Evolutionary conservation across 2,797 vertebrate species (phyloP).

Genomic region (Cynodonichthys magdalenae): DNA sequence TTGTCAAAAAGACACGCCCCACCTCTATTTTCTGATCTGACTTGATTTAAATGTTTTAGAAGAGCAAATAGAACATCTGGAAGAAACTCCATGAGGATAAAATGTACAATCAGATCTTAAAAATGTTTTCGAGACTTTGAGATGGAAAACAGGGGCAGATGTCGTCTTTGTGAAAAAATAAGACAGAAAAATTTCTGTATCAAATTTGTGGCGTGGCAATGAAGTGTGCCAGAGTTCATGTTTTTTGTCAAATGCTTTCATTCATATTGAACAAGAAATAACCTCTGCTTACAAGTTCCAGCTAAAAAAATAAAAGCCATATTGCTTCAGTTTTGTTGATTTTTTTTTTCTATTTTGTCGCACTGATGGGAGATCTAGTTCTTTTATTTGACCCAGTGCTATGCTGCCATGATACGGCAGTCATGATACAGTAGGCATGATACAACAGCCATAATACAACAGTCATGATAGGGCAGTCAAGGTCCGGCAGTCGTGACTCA

Average conservation of each 20-base stretch:
- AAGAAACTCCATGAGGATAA: slow-evolving; percentile 18
- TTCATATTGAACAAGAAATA: not conserved
- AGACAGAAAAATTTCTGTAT: slow-evolving; percentile 23
- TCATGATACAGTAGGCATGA: no score
- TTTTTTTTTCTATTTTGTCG: not conserved
- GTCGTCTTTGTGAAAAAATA: slow-evolving; percentile 14
- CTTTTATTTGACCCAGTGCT: no score
- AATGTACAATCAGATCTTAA: slow-evolving; percentile 23
- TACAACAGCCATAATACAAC: no score
- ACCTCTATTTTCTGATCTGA: slow-evolving; percentile 2
- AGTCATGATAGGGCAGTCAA: no score
- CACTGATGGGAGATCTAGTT: not conserved
- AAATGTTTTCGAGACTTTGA: slow-evolving; percentile 6
- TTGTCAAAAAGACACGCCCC: slow-evolving; percentile 40
- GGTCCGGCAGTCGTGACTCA: no score
- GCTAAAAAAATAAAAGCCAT: not conserved
- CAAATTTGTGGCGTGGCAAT: slow-evolving; percentile 14
- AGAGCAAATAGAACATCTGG: slow-evolving; percentile 49
- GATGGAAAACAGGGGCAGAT: slow-evolving; percentile 7
- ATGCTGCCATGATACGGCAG: no score
- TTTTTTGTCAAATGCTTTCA: slow-evolving; percentile 8
- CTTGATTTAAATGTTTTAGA: slow-evolving; percentile 18
- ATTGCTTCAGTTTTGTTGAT: not conserved
- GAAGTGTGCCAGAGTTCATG: slow-evolving; percentile 23
- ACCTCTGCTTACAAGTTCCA: not conserved